Conservation (phyloP, 2,113 vertebrate genomes). For the Mugil cephalus region DNA sequence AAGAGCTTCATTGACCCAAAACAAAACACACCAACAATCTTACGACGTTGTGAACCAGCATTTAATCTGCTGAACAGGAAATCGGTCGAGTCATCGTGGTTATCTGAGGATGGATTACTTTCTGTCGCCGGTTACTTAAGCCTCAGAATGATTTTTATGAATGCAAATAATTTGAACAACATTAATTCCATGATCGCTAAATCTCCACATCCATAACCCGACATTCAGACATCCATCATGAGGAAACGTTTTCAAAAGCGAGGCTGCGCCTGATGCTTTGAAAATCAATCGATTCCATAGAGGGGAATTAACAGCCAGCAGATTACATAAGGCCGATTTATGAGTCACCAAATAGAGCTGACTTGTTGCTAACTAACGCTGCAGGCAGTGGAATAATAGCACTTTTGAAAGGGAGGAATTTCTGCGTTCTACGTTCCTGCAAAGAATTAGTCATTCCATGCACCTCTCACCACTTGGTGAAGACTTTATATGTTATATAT, state of each 20-base stretch:
- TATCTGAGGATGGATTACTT: too few species aligned
- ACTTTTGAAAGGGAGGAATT: background rate
- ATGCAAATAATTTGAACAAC: background rate
- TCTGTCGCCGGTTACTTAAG: too few species aligned
- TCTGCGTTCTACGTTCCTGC: background rate
- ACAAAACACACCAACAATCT: background rate
- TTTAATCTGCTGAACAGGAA: background rate
- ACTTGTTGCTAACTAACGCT: background rate
- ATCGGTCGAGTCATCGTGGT: background rate
- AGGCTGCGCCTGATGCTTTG: background rate
- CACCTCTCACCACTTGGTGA: background rate
- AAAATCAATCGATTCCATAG: background rate
- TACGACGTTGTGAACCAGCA: background rate
- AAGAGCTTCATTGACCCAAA: background rate
- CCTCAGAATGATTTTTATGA: too few species aligned
- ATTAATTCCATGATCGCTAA: background rate
- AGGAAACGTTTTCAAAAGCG: background rate
- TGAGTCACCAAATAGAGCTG: conserved; percentile 12
- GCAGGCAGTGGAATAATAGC: background rate
- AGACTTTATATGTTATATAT: background rate
- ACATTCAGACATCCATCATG: background rate
- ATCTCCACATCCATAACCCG: background rate
- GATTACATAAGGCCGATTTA: background rate
- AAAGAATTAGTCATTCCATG: conserved; percentile 10
- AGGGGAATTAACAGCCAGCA: background rate